phyloP scores from a whole-genome alignment of 1,140 invertebrate genomes.

The Drosophila nigromelanica region DNA sequence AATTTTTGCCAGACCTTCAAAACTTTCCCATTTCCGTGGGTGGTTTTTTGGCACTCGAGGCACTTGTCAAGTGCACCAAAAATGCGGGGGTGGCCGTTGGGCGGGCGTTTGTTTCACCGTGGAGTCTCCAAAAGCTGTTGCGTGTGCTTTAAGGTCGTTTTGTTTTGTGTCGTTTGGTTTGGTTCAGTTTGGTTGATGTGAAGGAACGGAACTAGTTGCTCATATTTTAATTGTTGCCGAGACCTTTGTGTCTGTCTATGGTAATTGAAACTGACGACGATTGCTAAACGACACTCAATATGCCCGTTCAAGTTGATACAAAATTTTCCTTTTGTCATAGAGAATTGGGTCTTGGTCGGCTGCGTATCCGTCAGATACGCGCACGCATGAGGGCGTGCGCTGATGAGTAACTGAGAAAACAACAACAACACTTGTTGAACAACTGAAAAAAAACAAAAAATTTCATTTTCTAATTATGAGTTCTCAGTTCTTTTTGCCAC shows the following conservation, averaged over 20 bases:
- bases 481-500: constrained; percentile 55
- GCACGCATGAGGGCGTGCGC: constrained; percentile 64
- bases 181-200: constrained; percentile 1
- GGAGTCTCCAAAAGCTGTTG: constrained; percentile 32
- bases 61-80: constrained; percentile 38
- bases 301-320: constrained; percentile 43
- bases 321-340: constrained; percentile 69
- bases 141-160: constrained; percentile 33
- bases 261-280: constrained; percentile 60
- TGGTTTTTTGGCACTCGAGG: constrained; percentile 32
- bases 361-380: constrained; percentile 42
- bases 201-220: constrained; percentile 8
- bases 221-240: constrained; percentile 54
- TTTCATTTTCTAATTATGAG: constrained; percentile 58
- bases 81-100: constrained; percentile 11
- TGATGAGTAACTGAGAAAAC: constrained; percentile 41
- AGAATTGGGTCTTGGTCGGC: constrained; percentile 76
- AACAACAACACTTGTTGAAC: constrained; percentile 10
- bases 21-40: constrained; percentile 51
- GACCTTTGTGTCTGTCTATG: constrained; percentile 52
- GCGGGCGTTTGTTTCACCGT: not conserved
- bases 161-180: not conserved
- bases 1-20: constrained; percentile 44
- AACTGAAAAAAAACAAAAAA: constrained; percentile 21
- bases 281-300: constrained; percentile 59